Conservation (phyloP, 2,113 vertebrate species). For the Neolamprologus longior region DNA sequence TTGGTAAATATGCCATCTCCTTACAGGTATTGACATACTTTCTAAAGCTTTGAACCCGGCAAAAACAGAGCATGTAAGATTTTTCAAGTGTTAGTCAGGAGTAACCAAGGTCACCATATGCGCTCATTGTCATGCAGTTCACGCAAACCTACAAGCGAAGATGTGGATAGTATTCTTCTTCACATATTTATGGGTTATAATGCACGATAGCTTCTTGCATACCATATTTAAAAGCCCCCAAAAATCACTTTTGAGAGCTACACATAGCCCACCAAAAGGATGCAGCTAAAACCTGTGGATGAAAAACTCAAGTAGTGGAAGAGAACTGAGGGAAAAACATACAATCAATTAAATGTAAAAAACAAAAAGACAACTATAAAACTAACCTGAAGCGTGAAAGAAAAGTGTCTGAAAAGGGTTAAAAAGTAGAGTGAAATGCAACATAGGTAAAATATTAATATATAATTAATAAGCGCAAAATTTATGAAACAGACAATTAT, state of each 20-base stretch:
- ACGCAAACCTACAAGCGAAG: not conserved
- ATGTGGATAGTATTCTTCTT: not conserved
- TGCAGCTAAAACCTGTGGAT: not conserved
- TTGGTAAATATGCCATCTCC: slow-evolving; percentile 46
- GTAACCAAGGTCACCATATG: not conserved
- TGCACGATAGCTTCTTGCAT: not conserved
- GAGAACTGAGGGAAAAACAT: not conserved
- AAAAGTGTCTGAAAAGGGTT: not conserved
- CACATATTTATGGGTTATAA: not conserved
- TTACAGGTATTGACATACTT: slow-evolving; percentile 64
- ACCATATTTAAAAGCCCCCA: not conserved
- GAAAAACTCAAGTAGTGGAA: not conserved
- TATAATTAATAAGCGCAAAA: not conserved
- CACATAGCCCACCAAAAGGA: not conserved
- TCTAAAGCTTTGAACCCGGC: slow-evolving; percentile 55
- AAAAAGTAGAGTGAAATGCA: not conserved
- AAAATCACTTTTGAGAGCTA: not conserved
- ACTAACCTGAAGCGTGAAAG: not conserved
- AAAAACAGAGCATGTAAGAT: slow-evolving; percentile 41
- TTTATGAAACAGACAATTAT: not conserved
- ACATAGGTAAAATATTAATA: not conserved
- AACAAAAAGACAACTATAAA: not conserved
- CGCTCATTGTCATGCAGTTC: not conserved
- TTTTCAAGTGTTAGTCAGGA: not conserved
- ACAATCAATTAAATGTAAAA: not conserved